Evolutionary conservation across 2,113 vertebrate species (phyloP).

Genomic region (Seriola dumerili): DNA sequence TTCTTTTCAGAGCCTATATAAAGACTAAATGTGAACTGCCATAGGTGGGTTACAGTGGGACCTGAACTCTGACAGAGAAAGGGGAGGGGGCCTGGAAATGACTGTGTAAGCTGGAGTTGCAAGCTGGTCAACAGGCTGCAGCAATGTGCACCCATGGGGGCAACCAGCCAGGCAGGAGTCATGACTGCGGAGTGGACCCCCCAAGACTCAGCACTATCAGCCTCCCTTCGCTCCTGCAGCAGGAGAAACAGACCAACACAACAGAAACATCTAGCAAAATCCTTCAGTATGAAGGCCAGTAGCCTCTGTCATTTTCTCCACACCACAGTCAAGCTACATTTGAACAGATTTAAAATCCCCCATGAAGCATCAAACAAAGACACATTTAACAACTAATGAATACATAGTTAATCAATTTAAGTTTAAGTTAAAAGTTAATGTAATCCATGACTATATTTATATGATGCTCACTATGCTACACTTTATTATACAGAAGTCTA

Average conservation of each 20-base stretch:
- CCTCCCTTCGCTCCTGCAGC: conserved; percentile 27
- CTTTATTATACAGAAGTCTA: conserved; percentile 33
- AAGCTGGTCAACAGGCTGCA: conserved; percentile 58
- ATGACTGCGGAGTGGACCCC: conserved; percentile 66
- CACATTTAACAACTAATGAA: conserved; percentile 6
- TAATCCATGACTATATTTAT: conserved; percentile 2
- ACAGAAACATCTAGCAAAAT: conserved; percentile 33
- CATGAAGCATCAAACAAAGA: conserved; percentile 18
- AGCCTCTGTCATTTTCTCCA: conserved; percentile 22
- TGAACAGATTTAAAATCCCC: background rate
- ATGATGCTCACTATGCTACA: conserved; percentile 6
- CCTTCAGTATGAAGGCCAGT: conserved; percentile 20
- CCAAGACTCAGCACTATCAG: conserved; percentile 63
- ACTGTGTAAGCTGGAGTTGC: conserved; percentile 58
- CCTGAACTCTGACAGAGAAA: conserved; percentile 13
- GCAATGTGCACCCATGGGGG: conserved; percentile 60
- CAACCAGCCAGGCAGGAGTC: conserved; percentile 59
- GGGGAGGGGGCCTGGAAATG: conserved; percentile 37
- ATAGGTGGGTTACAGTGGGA: background rate
- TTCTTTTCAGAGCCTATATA: background rate
- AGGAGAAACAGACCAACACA: conserved; percentile 32
- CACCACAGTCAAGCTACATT: conserved; percentile 1
- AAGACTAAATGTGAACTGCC: conserved; percentile 1
- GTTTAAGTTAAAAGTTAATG: conserved; percentile 34
- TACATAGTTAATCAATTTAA: background rate